A percentile compares a stretch with the other conserved stretches of the same genome.
Conservation (phyloP, 2,888 invertebrate species). For the Alloplasta piceator region DNA sequence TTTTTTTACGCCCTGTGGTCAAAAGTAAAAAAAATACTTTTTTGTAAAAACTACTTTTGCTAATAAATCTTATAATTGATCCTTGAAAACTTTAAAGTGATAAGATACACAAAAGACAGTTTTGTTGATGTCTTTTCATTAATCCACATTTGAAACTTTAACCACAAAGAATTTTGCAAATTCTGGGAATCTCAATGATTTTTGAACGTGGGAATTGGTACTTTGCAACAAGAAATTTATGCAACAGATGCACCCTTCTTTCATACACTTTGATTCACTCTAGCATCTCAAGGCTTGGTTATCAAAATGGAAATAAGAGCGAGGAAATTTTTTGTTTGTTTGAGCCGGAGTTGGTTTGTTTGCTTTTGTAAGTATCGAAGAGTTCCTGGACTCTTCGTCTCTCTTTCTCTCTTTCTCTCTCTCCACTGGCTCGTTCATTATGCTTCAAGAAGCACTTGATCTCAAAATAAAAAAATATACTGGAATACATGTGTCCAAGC, state of each 20-base stretch:
- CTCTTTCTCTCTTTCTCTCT: slow-evolving; percentile 10
- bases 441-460: background rate
- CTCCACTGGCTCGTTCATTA: background rate
- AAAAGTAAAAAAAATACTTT: no score
- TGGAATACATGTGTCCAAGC: slow-evolving; percentile 13
- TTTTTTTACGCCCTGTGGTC: background rate
- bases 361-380: slow-evolving; percentile 77
- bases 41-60: no score
- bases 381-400: slow-evolving; percentile 17
- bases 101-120: no score
- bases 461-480: background rate
- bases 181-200: background rate
- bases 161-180: background rate
- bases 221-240: slow-evolving; percentile 53
- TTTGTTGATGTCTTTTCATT: no score
- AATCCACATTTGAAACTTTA: no score
- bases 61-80: no score
- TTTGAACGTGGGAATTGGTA: slow-evolving; percentile 71
- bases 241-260: slow-evolving; percentile 56
- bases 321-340: slow-evolving; percentile 66
- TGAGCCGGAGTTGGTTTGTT: slow-evolving; percentile 72
- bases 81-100: no score
- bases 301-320: slow-evolving; percentile 38
- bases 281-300: slow-evolving; percentile 14
- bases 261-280: slow-evolving; percentile 28